A percentile compares a stretch with the other conserved stretches of the same genome.
These are phyloP conservation scores for Drosophila kanekoi DNA, from an alignment of 2,888 invertebrate genomes.

Conservation along the genomic window DNA sequence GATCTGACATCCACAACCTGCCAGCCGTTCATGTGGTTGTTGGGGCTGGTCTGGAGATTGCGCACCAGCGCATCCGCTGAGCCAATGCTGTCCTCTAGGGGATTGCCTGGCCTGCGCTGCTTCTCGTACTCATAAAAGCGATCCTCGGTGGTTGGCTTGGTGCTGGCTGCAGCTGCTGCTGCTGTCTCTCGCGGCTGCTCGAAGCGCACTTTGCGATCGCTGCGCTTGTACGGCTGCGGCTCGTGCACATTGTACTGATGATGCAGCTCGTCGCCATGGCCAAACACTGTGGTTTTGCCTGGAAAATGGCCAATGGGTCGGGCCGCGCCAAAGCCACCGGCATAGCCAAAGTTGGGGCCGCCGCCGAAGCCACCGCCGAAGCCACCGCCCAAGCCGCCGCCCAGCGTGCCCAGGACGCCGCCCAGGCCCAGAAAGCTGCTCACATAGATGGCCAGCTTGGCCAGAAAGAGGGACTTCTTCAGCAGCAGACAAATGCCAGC, in stretches of 20 bases:
- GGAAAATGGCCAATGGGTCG: slow-evolving; percentile 74
- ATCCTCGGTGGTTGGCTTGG: slow-evolving; percentile 63
- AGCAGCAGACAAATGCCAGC: slow-evolving; percentile 90
- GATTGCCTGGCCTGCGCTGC: slow-evolving; percentile 63
- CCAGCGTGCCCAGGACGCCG: slow-evolving; percentile 82
- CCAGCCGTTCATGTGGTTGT: slow-evolving; percentile 71
- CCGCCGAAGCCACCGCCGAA: slow-evolving; percentile 56
- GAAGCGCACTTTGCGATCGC: slow-evolving; percentile 79
- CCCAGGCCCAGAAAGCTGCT: slow-evolving; percentile 89
- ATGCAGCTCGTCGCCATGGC: slow-evolving; percentile 74
- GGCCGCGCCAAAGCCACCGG: slow-evolving; percentile 46
- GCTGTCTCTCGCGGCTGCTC: slow-evolving; percentile 72
- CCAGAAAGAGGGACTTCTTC: slow-evolving; percentile 91
- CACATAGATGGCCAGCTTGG: slow-evolving; percentile 90
- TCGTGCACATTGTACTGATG: slow-evolving; percentile 72
- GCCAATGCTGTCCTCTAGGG: slow-evolving; percentile 57
- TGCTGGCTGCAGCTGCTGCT: slow-evolving; percentile 26
- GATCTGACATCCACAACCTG: slow-evolving; percentile 74
- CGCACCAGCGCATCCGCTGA: slow-evolving; percentile 46
- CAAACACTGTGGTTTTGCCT: slow-evolving; percentile 72
- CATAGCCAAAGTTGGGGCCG: slow-evolving; percentile 42
- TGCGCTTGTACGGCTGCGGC: slow-evolving; percentile 76
- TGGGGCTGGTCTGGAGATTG: slow-evolving; percentile 53
- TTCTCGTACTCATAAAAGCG: slow-evolving; percentile 84
- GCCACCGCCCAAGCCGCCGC: slow-evolving; percentile 66